phyloP scores from a whole-genome alignment of 2,888 invertebrate genomes.

The Diaprepes abbreviatus region DNA sequence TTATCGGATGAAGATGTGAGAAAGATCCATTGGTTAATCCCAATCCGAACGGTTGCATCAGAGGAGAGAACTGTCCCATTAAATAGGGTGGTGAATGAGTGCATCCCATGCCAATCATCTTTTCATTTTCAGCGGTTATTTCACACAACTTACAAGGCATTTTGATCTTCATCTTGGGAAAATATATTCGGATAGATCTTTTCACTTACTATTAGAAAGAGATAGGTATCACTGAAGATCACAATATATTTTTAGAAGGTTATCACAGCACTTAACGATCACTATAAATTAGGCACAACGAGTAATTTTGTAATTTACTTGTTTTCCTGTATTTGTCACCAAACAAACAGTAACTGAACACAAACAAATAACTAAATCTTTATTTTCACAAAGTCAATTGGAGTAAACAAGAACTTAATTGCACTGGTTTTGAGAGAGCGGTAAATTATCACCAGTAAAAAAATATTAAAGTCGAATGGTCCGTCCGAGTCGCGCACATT shows the following conservation, averaged over 20 bases:
- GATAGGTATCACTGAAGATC: constrained; percentile 55
- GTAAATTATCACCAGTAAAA: constrained; percentile 4
- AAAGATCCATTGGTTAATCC: constrained; percentile 69
- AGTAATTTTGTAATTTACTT: neutral
- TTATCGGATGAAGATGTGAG: constrained; percentile 71
- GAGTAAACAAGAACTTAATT: constrained; percentile 50
- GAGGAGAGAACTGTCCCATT: constrained; percentile 56
- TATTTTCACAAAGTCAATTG: constrained; percentile 51
- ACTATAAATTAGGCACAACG: constrained; percentile 26
- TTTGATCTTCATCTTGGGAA: constrained; percentile 61
- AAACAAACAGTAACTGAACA: constrained; percentile 25
- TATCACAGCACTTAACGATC: constrained; percentile 58
- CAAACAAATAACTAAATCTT: constrained; percentile 5
- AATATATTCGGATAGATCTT: neutral
- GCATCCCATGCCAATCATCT: constrained; percentile 60
- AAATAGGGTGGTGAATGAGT: constrained; percentile 61
- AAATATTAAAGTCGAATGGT: constrained; percentile 18
- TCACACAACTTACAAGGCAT: constrained; percentile 66
- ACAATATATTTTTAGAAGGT: constrained; percentile 51
- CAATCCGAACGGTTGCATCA: constrained; percentile 59
- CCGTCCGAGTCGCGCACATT: constrained; percentile 30
- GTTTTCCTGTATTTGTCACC: neutral
- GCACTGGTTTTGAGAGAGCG: constrained; percentile 41
- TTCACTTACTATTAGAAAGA: constrained; percentile 33
- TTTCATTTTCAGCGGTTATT: constrained; percentile 60